phyloP scores from a whole-genome alignment of 1,140 invertebrate species.

The Geopemphigus sp. region DNA sequence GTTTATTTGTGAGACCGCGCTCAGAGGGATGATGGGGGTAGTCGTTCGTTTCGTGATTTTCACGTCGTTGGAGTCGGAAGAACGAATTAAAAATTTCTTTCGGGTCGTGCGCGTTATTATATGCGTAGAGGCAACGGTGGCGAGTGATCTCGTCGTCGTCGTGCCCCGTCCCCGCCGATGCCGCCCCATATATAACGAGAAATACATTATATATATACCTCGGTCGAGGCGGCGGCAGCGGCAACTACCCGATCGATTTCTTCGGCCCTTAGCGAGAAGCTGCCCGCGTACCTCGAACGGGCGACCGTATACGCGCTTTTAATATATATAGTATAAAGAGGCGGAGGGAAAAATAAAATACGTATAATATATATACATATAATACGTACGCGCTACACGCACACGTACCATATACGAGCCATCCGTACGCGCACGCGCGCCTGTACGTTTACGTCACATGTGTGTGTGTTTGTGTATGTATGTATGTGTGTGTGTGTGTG shows the following conservation, averaged over 20 bases:
- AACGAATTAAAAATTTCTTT: too few species aligned
- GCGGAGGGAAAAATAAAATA: neutral
- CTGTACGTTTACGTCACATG: too few species aligned
- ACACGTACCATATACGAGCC: neutral
- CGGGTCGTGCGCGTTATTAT: too few species aligned
- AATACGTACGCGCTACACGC: too few species aligned
- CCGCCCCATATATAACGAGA: neutral
- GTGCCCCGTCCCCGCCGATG: neutral
- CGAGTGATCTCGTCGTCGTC: too few species aligned
- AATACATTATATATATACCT: neutral
- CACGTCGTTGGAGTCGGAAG: too few species aligned
- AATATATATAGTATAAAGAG: neutral
- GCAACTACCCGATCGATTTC: conserved; percentile 26
- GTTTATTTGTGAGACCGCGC: too few species aligned
- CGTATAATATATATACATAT: neutral
- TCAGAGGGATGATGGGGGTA: too few species aligned
- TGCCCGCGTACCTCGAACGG: neutral
- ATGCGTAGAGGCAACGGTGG: too few species aligned
- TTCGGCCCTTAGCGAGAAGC: conserved; percentile 2
- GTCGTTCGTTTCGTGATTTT: too few species aligned
- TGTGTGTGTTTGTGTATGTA: neutral
- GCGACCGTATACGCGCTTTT: too few species aligned
- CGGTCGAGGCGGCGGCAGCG: conserved; percentile 12
- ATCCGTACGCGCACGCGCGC: neutral
- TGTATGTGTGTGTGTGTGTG: too few species aligned